A percentile compares a stretch with the other conserved stretches of the same genome.
Conservation (phyloP, 2,888 invertebrate genomes). For the Chydorus sphaericus region DNA sequence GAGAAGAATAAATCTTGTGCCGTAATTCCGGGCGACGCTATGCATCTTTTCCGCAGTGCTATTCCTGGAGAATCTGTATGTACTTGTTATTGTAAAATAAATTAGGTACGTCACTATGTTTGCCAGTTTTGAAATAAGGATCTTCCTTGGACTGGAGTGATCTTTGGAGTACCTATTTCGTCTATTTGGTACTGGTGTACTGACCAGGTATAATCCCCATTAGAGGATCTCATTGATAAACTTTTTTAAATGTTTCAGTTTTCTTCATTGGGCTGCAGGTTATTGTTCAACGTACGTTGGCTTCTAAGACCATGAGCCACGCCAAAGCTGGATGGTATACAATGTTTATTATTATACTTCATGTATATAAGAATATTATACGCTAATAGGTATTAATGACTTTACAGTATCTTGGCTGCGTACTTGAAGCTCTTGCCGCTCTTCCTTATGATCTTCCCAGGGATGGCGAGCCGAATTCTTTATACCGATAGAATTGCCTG, state of each 20-base stretch:
- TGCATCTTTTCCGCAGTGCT: conserved; percentile 27
- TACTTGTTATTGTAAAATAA: no score
- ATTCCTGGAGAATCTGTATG: conserved; percentile 22
- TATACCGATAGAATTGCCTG: conserved; percentile 35
- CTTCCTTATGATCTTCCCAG: conserved; percentile 35
- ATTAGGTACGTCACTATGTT: no score
- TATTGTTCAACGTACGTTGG: conserved; percentile 32
- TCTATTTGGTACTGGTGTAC: conserved; percentile 33
- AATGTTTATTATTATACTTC: no score
- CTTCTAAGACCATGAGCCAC: conserved; percentile 33
- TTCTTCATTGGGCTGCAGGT: conserved; percentile 22
- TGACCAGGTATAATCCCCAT: conserved; percentile 27
- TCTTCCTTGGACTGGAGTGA: conserved; percentile 28
- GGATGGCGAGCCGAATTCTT: conserved; percentile 35
- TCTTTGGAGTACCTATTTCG: conserved; percentile 27
- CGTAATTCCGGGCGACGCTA: conserved; percentile 25
- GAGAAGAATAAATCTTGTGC: conserved; percentile 24
- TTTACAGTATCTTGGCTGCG: conserved; percentile 33
- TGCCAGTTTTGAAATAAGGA: no score
- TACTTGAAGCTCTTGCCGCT: conserved; percentile 34
- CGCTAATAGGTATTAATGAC: no score
- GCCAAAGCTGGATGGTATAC: conserved; percentile 37
- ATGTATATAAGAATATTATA: no score
- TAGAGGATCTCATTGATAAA: no score
- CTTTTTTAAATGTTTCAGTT: no score